Evolutionary conservation across 2,113 vertebrate species (phyloP).

Genomic region (Caranx ignobilis): DNA sequence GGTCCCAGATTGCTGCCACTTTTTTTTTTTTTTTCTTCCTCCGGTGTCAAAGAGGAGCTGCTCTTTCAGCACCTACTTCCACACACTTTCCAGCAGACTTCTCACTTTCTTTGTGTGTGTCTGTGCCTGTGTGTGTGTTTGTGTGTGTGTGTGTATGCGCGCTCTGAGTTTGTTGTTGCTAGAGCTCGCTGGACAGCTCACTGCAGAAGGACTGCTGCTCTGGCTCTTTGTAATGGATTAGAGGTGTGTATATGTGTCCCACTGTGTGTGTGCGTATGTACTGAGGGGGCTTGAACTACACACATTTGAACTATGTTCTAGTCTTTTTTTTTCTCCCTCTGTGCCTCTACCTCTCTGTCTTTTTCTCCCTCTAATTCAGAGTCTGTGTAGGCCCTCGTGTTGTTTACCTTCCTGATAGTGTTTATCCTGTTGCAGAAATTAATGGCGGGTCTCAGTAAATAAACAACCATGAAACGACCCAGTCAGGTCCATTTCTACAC

Average conservation of each 20-base stretch:
- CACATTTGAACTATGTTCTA: slow-evolving; percentile 3
- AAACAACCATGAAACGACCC: slow-evolving; percentile 53
- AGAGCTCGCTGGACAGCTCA: slow-evolving; percentile 31
- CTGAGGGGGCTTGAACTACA: slow-evolving; percentile 1
- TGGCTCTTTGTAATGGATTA: slow-evolving; percentile 64
- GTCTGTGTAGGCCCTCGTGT: background rate
- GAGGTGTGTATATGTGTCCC: slow-evolving; percentile 4
- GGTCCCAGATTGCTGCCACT: background rate
- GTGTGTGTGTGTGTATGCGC: slow-evolving; percentile 1
- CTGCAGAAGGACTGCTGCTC: slow-evolving; percentile 47
- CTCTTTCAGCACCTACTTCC: slow-evolving; percentile 43
- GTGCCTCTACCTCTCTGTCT: slow-evolving; percentile 1
- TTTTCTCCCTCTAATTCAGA: slow-evolving; percentile 5
- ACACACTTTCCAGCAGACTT: slow-evolving; percentile 33
- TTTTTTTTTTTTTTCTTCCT: background rate
- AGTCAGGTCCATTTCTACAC: slow-evolving; percentile 30
- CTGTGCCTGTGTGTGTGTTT: slow-evolving; percentile 9
- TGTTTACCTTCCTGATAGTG: slow-evolving; percentile 32
- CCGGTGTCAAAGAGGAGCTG: slow-evolving; percentile 29
- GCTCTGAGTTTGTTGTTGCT: slow-evolving; percentile 24
- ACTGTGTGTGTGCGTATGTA: background rate
- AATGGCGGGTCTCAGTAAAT: slow-evolving; percentile 40
- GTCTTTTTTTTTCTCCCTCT: background rate
- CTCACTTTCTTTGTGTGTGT: slow-evolving; percentile 10
- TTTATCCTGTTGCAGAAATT: slow-evolving; percentile 30